Evolutionary conservation across 1,140 invertebrate genomes (phyloP), one percentile per base, ranked within the genome.

Genomic region (Sweltsa coloradensis): DNA sequence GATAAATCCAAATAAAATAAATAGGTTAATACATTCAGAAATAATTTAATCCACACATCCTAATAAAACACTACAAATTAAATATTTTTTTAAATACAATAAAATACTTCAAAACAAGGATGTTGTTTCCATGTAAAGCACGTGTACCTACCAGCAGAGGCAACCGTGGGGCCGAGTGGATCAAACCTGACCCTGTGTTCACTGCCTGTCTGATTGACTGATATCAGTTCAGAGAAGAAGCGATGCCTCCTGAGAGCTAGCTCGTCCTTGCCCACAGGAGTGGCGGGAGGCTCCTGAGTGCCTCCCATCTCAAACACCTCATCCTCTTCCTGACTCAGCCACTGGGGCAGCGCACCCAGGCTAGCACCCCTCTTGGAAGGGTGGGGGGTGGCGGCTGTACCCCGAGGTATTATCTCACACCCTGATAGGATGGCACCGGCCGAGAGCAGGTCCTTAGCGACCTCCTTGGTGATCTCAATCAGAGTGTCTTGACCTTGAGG

Each of bases 161-260:
- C 76, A 51, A 81, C 70, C 49, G 73, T 68, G 21, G 82, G 78
- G 57, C 78, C 79, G 19, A 81, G 66, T 13, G 80, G 79, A 63
- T 83, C 78, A 63, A 83, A 84, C 46, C 77, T 71, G 51, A 83
- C 81, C 57, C 75, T 75, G 63, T 85, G 81, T 58, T 81, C 79
- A n/a, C 75, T 71, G 31, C 79, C 75, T 46, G 75, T 76, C 60
- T 79, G 73, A 23, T 80, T 74, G 50, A 80, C 81, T 50, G 74
- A 73, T 37, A 85, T 70, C 43, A 85, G 68, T 55, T 84, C 82
- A 34, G 81, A 81, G 62, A 85, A 85, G 60, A 85, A 80, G 53
- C 81, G 69, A 61, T 85, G 81, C 40, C 82, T 71, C 34, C 81
- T 69, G 49, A 85, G 63, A 47, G 82, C 82, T 51, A 85, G 62